These are phyloP conservation scores for Papilio dardanus DNA, from an alignment of 1,140 invertebrate species.

Conservation along the genomic window DNA sequence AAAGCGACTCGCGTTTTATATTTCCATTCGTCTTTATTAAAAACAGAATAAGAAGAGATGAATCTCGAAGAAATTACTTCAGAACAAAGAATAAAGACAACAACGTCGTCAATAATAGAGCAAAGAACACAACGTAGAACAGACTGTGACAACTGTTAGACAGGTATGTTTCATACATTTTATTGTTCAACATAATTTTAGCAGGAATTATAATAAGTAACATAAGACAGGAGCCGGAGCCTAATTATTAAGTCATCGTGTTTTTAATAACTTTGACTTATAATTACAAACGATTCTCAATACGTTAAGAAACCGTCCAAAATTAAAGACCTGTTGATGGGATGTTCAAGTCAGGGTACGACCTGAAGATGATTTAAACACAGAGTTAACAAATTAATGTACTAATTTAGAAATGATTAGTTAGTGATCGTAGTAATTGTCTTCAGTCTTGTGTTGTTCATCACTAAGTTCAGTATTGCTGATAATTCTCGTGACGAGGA, in stretches of 20 bases:
- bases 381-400: too few relatives aligned
- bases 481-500: too few relatives aligned
- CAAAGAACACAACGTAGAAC: neutral
- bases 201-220: neutral
- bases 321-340: too few relatives aligned
- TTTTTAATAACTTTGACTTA: too few relatives aligned
- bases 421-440: too few relatives aligned
- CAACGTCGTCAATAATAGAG: neutral
- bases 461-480: too few relatives aligned
- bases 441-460: too few relatives aligned
- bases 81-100: conserved; percentile 5
- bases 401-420: too few relatives aligned
- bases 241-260: neutral
- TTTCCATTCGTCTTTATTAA: conserved; percentile 18
- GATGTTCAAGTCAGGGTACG: too few relatives aligned
- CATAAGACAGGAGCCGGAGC: neutral
- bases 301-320: too few relatives aligned
- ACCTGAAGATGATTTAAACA: too few relatives aligned
- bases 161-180: neutral
- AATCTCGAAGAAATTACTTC: neutral
- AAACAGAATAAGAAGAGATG: neutral
- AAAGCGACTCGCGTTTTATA: conserved; percentile 7
- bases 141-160: neutral
- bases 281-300: too few relatives aligned
- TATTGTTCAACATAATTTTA: neutral